Evolutionary conservation across 2,113 vertebrate genomes (phyloP).

Genomic region (Urocolius indicus): DNA sequence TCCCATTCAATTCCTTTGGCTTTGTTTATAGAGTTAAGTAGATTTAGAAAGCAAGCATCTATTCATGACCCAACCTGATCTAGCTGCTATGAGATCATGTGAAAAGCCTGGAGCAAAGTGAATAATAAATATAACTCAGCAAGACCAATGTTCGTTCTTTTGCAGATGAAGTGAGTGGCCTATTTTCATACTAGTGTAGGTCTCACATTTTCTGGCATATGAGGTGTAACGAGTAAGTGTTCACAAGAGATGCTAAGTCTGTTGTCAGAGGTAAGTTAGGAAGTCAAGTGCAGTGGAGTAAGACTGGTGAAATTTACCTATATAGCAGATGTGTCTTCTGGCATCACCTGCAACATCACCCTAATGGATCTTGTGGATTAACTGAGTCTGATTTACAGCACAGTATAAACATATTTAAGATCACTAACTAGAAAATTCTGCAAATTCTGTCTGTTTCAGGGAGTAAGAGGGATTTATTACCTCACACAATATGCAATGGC

Average conservation of each 20-base stretch:
- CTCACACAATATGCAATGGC: neutral
- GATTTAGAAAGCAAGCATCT: constrained; percentile 62
- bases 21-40: constrained; percentile 67
- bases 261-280: neutral
- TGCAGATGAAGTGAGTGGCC: neutral
- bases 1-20: constrained; percentile 59
- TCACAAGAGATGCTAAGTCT: neutral
- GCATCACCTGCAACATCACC: neutral
- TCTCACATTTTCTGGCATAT: neutral
- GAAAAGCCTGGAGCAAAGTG: constrained; percentile 55
- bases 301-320: neutral
- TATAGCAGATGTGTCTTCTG: neutral
- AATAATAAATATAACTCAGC: constrained; percentile 61
- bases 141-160: neutral
- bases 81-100: constrained; percentile 51
- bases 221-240: neutral
- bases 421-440: neutral
- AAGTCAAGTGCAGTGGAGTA: neutral
- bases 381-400: neutral
- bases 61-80: constrained; percentile 65
- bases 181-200: neutral
- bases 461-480: neutral
- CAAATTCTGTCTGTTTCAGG: neutral
- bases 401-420: neutral
- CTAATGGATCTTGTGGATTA: neutral